These are phyloP conservation scores for Papilio protenor DNA, from an alignment of 2,888 invertebrate species.

Conservation along the genomic window DNA sequence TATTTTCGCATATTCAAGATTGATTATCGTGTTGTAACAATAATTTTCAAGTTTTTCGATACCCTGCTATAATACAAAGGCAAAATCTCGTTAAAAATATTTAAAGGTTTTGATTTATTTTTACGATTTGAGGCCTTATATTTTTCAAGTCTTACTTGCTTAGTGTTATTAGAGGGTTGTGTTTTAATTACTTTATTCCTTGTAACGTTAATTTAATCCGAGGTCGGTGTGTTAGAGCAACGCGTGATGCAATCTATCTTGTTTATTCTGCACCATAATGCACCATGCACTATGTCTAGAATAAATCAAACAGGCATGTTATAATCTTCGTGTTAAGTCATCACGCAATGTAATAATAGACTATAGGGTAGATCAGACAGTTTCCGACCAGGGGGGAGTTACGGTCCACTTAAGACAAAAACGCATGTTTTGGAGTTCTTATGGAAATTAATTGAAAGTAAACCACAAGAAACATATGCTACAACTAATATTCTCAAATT, in stretches of 20 bases:
- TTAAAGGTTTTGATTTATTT: not conserved
- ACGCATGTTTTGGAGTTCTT: too few species aligned
- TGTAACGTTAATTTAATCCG: constrained; percentile 44
- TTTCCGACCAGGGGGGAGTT: too few species aligned
- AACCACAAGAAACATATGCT: too few species aligned
- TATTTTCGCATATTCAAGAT: not conserved
- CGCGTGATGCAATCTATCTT: constrained; percentile 44
- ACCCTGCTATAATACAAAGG: too few species aligned
- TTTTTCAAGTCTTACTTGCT: not conserved
- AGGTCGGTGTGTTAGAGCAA: constrained; percentile 48
- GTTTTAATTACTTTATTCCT: constrained; percentile 26
- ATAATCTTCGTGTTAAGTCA: not conserved
- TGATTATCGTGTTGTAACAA: not conserved
- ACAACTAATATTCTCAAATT: too few species aligned
- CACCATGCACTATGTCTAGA: constrained; percentile 33
- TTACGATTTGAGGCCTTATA: not conserved
- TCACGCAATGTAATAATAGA: not conserved
- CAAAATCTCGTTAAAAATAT: not conserved
- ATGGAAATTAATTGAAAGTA: too few species aligned
- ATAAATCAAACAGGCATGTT: constrained; percentile 17
- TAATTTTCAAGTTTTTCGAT: not conserved
- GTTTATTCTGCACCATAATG: constrained; percentile 38
- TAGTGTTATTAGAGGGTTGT: not conserved
- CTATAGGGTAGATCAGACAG: too few species aligned
- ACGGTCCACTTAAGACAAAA: too few species aligned